Evolutionary conservation across 2,113 vertebrate species (phyloP).

Genomic region (Dolichallabes microphthalmus): DNA sequence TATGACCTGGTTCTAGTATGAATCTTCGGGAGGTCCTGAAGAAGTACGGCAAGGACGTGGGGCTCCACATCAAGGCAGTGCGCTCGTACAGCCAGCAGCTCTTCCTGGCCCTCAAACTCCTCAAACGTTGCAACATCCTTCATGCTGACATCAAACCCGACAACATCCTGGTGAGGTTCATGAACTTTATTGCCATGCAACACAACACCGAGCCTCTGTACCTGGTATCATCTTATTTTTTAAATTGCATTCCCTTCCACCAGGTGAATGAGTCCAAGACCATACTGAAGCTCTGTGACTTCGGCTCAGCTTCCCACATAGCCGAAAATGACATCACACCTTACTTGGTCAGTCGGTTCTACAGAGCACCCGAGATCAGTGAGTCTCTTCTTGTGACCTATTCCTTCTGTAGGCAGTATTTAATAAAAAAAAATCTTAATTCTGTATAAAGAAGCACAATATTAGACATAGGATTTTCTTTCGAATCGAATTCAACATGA

Average conservation of each 20-base stretch:
- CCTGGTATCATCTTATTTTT: background rate
- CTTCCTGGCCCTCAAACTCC: slow-evolving; percentile 94
- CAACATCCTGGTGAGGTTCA: slow-evolving; percentile 88
- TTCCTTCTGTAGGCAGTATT: background rate
- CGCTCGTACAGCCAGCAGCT: slow-evolving; percentile 92
- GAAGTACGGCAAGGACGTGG: slow-evolving; percentile 98
- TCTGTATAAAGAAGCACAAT: background rate
- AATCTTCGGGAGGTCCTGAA: slow-evolving; percentile 96
- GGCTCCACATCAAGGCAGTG: slow-evolving; percentile 95
- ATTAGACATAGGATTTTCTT: background rate
- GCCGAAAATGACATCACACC: slow-evolving; percentile 98
- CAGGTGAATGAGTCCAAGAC: slow-evolving; percentile 99
- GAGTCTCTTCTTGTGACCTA: slow-evolving; percentile 61
- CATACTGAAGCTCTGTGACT: slow-evolving; percentile 96
- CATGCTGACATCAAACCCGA: slow-evolving; percentile 99
- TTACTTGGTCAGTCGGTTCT: slow-evolving; percentile 97
- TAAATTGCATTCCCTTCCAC: background rate
- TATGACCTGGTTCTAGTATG: slow-evolving; percentile 76
- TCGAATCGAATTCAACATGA: background rate
- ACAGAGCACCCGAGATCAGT: slow-evolving; percentile 98
- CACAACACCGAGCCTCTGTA: background rate
- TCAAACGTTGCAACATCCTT: slow-evolving; percentile 96
- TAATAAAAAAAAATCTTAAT: background rate
- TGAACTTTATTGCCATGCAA: background rate
- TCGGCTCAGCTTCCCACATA: slow-evolving; percentile 94